Percentiles rank a stretch among this genome's conserved stretches.
Evolutionary conservation across 1,140 invertebrate genomes (phyloP).

Genomic region (Argopecten irradians): DNA sequence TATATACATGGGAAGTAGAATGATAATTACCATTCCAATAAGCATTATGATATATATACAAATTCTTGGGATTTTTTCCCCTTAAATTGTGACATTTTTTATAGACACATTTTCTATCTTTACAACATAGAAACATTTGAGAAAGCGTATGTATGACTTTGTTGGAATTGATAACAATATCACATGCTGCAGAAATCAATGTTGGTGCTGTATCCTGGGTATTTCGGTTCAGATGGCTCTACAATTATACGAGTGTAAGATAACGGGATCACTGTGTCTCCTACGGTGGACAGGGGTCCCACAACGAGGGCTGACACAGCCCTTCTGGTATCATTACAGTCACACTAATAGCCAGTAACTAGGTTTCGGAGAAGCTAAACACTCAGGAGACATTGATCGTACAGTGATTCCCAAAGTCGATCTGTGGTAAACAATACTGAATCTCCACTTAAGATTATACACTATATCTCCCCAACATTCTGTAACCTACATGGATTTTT

Average conservation of each 20-base stretch:
- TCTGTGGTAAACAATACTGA: background rate
- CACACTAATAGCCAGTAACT: background rate
- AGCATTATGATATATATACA: too few relatives aligned
- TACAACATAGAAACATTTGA: background rate
- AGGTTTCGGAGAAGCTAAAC: conserved; percentile 5
- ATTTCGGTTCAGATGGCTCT: background rate
- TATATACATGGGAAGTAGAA: too few relatives aligned
- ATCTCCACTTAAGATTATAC: conserved; percentile 12
- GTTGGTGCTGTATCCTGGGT: background rate
- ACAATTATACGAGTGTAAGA: background rate
- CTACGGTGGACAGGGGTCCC: background rate
- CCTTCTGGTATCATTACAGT: background rate
- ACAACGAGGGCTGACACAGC: background rate
- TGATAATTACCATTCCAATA: too few relatives aligned
- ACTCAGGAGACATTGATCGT: background rate
- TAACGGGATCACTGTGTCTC: background rate
- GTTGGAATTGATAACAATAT: background rate
- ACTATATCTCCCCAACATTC: background rate
- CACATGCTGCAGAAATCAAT: background rate
- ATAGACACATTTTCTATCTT: too few relatives aligned
- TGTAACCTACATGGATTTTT: background rate
- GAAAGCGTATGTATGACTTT: background rate
- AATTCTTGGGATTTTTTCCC: too few relatives aligned
- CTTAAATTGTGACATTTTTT: too few relatives aligned
- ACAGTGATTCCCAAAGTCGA: background rate